Conservation (phyloP, 2,113 vertebrate species). For the Corydoras maculifer region DNA sequence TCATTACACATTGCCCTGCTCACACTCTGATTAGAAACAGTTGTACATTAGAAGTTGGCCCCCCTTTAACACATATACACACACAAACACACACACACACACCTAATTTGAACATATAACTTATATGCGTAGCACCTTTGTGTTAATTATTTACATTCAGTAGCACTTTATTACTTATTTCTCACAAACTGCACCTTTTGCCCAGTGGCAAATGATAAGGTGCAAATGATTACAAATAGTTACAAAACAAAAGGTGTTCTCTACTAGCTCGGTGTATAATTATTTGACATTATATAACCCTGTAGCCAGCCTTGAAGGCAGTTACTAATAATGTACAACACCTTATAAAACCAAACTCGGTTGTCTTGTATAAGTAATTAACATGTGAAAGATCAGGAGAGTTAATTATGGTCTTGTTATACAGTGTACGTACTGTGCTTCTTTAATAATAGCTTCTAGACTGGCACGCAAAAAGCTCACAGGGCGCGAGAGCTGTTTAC, state of each 20-base stretch:
- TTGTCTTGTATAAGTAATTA: slow-evolving; percentile 12
- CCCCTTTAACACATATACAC: slow-evolving; percentile 46
- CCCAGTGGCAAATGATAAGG: too few relatives aligned
- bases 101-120: neutral
- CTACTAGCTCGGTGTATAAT: too few relatives aligned
- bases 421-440: neutral
- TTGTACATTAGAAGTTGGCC: slow-evolving; percentile 67
- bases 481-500: neutral
- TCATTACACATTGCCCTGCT: slow-evolving; percentile 71
- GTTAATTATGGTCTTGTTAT: neutral
- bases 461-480: neutral
- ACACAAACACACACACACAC: slow-evolving; percentile 34
- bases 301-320: neutral
- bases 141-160: too few relatives aligned
- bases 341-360: neutral
- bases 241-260: too few relatives aligned
- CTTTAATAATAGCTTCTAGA: neutral
- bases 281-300: neutral
- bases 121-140: too few relatives aligned
- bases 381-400: slow-evolving; percentile 6
- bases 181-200: slow-evolving; percentile 41
- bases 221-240: too few relatives aligned
- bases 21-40: slow-evolving; percentile 72
- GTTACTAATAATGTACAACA: neutral
- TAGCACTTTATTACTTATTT: slow-evolving; percentile 22